Evolutionary conservation across 2,113 vertebrate species (phyloP), one percentile per base, ranked within the genome.

Genomic region (Rattus rattus): DNA sequence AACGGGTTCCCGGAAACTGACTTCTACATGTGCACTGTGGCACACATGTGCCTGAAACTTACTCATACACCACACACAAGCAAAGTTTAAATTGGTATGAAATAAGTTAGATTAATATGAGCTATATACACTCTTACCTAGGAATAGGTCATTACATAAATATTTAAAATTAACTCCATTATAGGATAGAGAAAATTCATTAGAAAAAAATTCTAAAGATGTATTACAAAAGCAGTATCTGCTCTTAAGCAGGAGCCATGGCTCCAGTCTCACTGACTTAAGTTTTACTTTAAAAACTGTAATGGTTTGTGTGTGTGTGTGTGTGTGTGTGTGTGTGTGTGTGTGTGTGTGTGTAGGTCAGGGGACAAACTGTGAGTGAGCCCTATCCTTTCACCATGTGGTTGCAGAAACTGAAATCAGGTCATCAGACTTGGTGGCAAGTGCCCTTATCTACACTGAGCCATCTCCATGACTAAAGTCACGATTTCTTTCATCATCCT

Each of bases 61-160:
- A 28, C n/a, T 28, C 61, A 85, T 43, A 85, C 43, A 7, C 9
- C 30, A 69, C 19, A 52, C 5, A 52, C 4, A 63, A 72, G 47
- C 52, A 11, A 28, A 14, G 30, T 39, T 61, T 73, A 91, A 73
- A 85, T 30, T 67, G 90, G 43, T 67, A 75, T n/a, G 9, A 85
- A 86, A 43, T 61, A 70, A 69, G n/a, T 5, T 83, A 67, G 63
- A 39, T 52, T 47, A 90, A 33, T 86, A 67, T 49, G 17, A 86
- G 28, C 28, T 49, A 67, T 33, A 33, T 1, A 86, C 56, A 43
- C 52, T 61, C 49, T 91, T 59, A 94, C 26, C 39, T 47, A 22
- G 36, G 33, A 95, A 70, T 63, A 94, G 95, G 28, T n/a, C 30
- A 93, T 43, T 86, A 87, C 76, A 43, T 12, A 95, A 52, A 69